Percentiles rank a stretch among this genome's conserved stretches.
These are phyloP conservation scores for Chaetodon trifasciatus DNA, from an alignment of 2,797 vertebrate species.

Conservation along the genomic window DNA sequence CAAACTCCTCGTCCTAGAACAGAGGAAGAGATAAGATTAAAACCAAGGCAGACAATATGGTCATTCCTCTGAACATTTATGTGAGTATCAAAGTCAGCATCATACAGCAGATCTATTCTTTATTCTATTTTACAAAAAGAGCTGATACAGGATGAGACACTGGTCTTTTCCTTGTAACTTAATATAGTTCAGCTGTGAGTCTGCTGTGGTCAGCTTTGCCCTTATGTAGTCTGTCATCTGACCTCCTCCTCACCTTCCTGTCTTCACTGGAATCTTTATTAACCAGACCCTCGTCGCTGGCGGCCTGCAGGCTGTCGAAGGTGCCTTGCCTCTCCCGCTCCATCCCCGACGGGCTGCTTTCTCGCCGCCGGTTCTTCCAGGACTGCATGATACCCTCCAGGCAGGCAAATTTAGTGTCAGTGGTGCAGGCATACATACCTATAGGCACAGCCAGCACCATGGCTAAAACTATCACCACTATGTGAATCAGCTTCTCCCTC, in stretches of 20 bases:
- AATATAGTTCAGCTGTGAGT: slow-evolving; percentile 86
- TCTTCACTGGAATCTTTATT: slow-evolving; percentile 81
- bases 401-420: slow-evolving; percentile 86
- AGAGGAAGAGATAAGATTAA: slow-evolving; percentile 79
- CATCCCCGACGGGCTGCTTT: slow-evolving; percentile 27
- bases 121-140: slow-evolving; percentile 11
- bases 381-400: slow-evolving; percentile 75
- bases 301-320: slow-evolving; percentile 87
- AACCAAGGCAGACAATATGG: slow-evolving; percentile 59
- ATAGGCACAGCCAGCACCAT: slow-evolving; percentile 91
- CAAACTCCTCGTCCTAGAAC: slow-evolving; percentile 76
- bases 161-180: slow-evolving; percentile 28
- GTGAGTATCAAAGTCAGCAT: slow-evolving; percentile 3
- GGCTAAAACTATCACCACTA: slow-evolving; percentile 91
- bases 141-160: not conserved
- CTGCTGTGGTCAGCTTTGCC: slow-evolving; percentile 75
- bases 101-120: not conserved
- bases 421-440: slow-evolving; percentile 91
- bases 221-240: slow-evolving; percentile 78
- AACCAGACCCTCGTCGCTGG: slow-evolving; percentile 87
- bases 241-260: slow-evolving; percentile 78
- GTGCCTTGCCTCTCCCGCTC: slow-evolving; percentile 83
- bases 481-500: slow-evolving; percentile 91
- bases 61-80: slow-evolving; percentile 34
- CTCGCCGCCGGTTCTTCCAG: slow-evolving; percentile 78